Evolutionary conservation across 2,113 vertebrate species (phyloP).

Genomic region (Chaetorhynchus papuensis): DNA sequence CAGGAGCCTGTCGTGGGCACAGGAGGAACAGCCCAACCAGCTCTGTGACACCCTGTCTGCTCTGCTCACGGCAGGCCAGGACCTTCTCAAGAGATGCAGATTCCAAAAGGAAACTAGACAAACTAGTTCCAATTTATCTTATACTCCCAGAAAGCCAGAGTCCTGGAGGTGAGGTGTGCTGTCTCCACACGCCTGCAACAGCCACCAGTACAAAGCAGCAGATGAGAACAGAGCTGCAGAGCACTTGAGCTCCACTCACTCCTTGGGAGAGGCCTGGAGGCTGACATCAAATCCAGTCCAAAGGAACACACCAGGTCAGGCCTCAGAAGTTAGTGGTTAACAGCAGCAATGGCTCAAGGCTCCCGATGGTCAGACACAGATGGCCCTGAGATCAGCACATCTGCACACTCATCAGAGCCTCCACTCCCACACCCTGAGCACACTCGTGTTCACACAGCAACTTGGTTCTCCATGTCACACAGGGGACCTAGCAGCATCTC

Average conservation of each 20-base stretch:
- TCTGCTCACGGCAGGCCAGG: background rate
- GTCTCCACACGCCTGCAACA: background rate
- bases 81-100: background rate
- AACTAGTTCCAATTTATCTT: background rate
- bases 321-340: background rate
- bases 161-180: background rate
- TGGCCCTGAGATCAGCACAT: accelerated
- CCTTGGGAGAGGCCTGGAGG: background rate
- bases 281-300: background rate
- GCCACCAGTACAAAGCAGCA: accelerated
- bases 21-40: background rate
- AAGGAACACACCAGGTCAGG: background rate
- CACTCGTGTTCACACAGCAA: accelerated
- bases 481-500: background rate
- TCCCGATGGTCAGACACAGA: background rate
- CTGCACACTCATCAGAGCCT: background rate
- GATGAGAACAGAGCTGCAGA: background rate
- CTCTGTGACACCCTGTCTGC: background rate
- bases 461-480: background rate
- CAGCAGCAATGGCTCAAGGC: background rate
- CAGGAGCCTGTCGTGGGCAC: background rate
- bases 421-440: background rate
- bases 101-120: background rate
- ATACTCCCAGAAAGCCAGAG: background rate
- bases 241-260: background rate